Conservation (phyloP, 2,113 vertebrate species). For the Plecotus auritus region DNA sequence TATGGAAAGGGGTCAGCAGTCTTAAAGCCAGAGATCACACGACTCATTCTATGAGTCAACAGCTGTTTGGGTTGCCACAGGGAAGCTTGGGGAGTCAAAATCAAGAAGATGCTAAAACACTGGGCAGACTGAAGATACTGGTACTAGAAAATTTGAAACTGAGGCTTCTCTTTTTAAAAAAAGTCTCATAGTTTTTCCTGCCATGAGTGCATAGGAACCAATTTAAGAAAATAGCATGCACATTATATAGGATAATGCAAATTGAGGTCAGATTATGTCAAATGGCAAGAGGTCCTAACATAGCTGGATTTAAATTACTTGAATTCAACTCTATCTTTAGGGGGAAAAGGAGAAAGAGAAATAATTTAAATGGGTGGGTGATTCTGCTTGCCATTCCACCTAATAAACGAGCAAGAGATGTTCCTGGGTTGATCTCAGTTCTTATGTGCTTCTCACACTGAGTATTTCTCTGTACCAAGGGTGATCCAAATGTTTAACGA, state of each 20-base stretch:
- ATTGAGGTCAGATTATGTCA: neutral
- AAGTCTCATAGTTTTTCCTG: neutral
- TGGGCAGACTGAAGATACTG: neutral
- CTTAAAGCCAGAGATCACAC: neutral
- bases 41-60: neutral
- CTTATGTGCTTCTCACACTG: neutral
- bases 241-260: neutral
- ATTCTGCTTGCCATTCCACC: neutral
- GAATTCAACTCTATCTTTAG: neutral
- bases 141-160: neutral
- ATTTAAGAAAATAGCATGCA: neutral
- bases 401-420: neutral
- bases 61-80: neutral
- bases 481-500: neutral
- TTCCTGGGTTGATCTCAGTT: neutral
- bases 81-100: neutral
- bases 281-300: neutral
- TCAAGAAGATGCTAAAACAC: neutral
- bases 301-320: slow-evolving; percentile 6
- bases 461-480: neutral
- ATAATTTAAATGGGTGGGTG: neutral
- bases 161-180: neutral
- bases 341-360: neutral
- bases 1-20: neutral
- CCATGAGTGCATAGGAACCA: neutral